phyloP scores from a whole-genome alignment of 2,113 vertebrate genomes.

The Phalacrocorax aristotelis region DNA sequence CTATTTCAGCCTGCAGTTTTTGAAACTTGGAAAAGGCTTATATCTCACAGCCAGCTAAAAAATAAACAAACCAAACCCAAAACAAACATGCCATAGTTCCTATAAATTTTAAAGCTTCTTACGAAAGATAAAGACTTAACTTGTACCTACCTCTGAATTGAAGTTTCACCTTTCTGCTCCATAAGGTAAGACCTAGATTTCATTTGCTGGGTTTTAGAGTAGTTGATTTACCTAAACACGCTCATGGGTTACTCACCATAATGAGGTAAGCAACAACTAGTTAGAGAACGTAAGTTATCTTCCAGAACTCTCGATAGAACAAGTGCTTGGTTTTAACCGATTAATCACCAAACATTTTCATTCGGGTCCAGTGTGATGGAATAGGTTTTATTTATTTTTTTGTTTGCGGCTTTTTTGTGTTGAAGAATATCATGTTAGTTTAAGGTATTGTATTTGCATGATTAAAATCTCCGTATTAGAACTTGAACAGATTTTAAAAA shows the following conservation, averaged over 20 bases:
- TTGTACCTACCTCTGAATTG: conserved; percentile 27
- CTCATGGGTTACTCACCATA: not conserved
- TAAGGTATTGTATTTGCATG: not conserved
- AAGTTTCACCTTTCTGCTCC: not conserved
- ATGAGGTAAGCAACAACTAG: not conserved
- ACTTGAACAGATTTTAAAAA: not conserved
- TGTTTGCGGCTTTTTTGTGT: not conserved
- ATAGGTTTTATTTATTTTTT: not conserved
- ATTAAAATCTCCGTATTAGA: not conserved
- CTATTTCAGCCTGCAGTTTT: not conserved
- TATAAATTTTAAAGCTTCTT: not conserved
- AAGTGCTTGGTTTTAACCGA: not conserved
- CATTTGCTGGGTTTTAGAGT: not conserved
- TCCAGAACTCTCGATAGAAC: not conserved
- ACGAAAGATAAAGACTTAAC: not conserved
- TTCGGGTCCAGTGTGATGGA: not conserved
- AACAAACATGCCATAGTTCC: not conserved
- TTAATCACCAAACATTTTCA: not conserved
- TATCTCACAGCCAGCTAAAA: not conserved
- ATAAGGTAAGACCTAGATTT: not conserved
- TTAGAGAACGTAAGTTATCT: not conserved
- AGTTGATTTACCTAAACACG: not conserved
- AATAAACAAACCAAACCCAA: not conserved
- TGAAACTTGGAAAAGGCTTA: not conserved
- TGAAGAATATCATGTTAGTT: not conserved